Evolutionary conservation across 2,888 invertebrate genomes (phyloP).

Genomic region (Pammene aurita): DNA sequence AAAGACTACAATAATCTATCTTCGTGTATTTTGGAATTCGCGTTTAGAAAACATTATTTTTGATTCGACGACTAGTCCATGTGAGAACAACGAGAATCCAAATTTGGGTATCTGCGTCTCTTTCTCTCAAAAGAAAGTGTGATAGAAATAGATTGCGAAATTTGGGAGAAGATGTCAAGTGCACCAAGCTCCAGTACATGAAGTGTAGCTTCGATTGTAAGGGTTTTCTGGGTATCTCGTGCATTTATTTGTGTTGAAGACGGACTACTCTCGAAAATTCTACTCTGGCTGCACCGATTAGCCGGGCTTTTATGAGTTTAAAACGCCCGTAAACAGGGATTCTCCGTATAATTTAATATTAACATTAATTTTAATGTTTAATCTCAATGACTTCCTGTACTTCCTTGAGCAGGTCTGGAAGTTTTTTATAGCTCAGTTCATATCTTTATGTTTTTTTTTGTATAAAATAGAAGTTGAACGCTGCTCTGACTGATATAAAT

Average conservation of each 20-base stretch:
- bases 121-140: too few species aligned
- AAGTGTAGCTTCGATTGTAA: too few species aligned
- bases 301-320: conserved; percentile 13
- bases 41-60: neutral
- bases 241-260: neutral
- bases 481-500: neutral
- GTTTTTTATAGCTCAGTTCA: neutral
- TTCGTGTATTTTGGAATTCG: neutral
- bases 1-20: neutral
- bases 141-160: too few species aligned
- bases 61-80: too few species aligned
- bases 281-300: neutral
- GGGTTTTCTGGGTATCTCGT: too few species aligned
- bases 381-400: conserved; percentile 7
- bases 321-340: conserved; percentile 9
- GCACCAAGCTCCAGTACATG: too few species aligned
- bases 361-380: conserved; percentile 13
- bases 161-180: too few species aligned
- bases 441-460: neutral
- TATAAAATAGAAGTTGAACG: neutral
- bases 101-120: too few species aligned
- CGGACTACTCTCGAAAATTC: neutral
- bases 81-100: too few species aligned
- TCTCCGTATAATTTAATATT: conserved; percentile 13
- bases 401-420: neutral